Base-by-base conservation (phyloP, 1,140 invertebrate species). In the Camponotus floridanus region DNA sequence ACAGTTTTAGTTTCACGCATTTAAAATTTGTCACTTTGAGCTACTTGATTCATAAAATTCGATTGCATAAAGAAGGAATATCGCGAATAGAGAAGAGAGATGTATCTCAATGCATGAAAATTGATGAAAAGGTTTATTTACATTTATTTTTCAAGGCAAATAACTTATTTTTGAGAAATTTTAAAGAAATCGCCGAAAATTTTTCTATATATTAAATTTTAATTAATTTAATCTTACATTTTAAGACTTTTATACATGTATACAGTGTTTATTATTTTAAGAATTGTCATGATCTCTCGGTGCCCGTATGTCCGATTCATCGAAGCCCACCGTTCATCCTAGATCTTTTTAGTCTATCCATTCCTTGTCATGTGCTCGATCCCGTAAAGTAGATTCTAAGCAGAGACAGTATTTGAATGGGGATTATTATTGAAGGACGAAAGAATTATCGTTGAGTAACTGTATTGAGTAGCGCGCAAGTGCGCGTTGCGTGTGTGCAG, bases 351-450 rank as follows among this genome's bases (percentile, higher is more conserved):
- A 71, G 76, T 89, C 88, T 86, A 62, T 86, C 83, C 83, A 88
- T 86, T 86, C 59, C 76, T 51, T 31, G 36, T 33, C 87, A 85
- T 88, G 68, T 42, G 76, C 21, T 86, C 87, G 87, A 91, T 89
- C 91, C 92, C 86, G 88, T 84, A 86, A 91, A 90, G 90, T 93
- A 94, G 93, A 92, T 91, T 91, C 90, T 92, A 94, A 94, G 92
- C 91, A 92, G 89, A 93, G 90, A 93, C 92, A 94, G 93, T 95
- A 95, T 95, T 95, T 91, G 91, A 94, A 91, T 94, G 93, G 92
- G 45, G 92, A 93, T 51, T 51, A 51, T 94, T 94, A 68, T 59
- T 93, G 91, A 86, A 91, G 86, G 92, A 92, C 93, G 88, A 92
- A 90, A 92, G 55, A 91, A 94, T 94, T 94, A 94, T 94, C 91